Percentiles rank a stretch among this genome's conserved stretches.
These are phyloP conservation scores for Zenarchopterus dispar DNA, from an alignment of 2,797 vertebrate species.

Conservation along the genomic window DNA sequence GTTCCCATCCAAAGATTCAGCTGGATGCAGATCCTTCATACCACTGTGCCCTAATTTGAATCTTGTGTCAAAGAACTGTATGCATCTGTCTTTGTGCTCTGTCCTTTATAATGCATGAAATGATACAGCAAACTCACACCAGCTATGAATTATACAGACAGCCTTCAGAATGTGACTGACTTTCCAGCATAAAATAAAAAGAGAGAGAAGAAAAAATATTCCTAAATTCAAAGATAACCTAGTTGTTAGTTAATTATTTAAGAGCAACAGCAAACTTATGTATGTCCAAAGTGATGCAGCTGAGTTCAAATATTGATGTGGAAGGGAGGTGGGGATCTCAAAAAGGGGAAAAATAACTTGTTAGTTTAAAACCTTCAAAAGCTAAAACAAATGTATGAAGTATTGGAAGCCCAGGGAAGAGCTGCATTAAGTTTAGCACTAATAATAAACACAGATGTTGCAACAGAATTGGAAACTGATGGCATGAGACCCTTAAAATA, in stretches of 20 bases:
- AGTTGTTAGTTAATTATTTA: conserved; percentile 69
- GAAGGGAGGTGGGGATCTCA: conserved; percentile 29
- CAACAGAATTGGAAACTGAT: conserved; percentile 34
- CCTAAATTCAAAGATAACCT: conserved; percentile 56
- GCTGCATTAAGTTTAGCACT: conserved; percentile 26
- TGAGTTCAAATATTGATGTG: conserved; percentile 72
- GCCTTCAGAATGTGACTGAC: conserved; percentile 45
- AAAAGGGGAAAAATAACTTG: conserved; percentile 50
- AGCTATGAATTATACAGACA: conserved; percentile 61
- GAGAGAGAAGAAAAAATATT: conserved; percentile 1
- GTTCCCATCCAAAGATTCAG: conserved; percentile 29
- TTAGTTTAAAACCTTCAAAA: conserved; percentile 58
- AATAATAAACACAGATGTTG: conserved; percentile 23
- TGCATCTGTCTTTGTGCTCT: conserved; percentile 26
- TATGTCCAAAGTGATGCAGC: conserved; percentile 59
- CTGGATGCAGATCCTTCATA: conserved; percentile 19
- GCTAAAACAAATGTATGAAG: conserved; percentile 69
- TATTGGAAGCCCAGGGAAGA: conserved; percentile 45
- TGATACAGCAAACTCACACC: conserved; percentile 48
- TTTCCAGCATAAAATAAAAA: conserved; percentile 37
- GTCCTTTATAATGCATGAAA: conserved; percentile 33
- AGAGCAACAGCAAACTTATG: conserved; percentile 56
- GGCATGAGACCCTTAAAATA: conserved; percentile 22
- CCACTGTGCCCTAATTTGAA: conserved; percentile 28
- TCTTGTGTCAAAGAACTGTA: conserved; percentile 28